phyloP scores from a whole-genome alignment of 2,888 invertebrate genomes.

The Drosophila siamana region DNA sequence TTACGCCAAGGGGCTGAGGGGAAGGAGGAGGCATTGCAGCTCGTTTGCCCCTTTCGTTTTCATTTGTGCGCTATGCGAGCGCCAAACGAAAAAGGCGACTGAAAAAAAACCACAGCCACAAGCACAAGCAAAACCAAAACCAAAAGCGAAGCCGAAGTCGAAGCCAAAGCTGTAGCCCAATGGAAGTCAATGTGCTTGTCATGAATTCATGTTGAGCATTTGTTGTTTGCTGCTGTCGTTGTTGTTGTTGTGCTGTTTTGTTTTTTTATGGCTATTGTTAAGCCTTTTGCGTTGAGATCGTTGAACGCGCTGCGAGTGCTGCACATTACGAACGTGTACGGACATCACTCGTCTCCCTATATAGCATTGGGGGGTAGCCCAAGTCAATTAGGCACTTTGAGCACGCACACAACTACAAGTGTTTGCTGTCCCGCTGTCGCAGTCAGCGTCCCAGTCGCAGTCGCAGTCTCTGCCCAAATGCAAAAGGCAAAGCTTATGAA shows the following conservation, averaged over 20 bases:
- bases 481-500: constrained; percentile 47
- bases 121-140: constrained; percentile 33
- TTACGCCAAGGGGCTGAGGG: background rate
- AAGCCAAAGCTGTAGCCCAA: constrained; percentile 58
- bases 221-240: constrained; percentile 53
- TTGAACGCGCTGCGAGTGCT: constrained; percentile 45
- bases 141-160: constrained; percentile 35
- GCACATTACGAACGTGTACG: constrained; percentile 53
- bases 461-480: constrained; percentile 10
- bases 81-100: constrained; percentile 35
- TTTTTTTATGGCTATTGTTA: constrained; percentile 67
- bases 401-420: constrained; percentile 80
- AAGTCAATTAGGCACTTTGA: constrained; percentile 77
- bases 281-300: constrained; percentile 71
- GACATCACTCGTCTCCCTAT: constrained; percentile 29
- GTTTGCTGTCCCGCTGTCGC: constrained; percentile 32
- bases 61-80: constrained; percentile 58
- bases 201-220: constrained; percentile 71
- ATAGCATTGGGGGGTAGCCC: constrained; percentile 33
- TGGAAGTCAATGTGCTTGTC: constrained; percentile 73
- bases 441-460: constrained; percentile 6
- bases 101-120: constrained; percentile 45
- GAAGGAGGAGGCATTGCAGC: constrained; percentile 22
- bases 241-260: constrained; percentile 40
- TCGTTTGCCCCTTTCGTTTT: constrained; percentile 73